These are phyloP conservation scores for Poeciliopsis occidentalis DNA, from an alignment of 2,113 vertebrate genomes.

Conservation along the genomic window DNA sequence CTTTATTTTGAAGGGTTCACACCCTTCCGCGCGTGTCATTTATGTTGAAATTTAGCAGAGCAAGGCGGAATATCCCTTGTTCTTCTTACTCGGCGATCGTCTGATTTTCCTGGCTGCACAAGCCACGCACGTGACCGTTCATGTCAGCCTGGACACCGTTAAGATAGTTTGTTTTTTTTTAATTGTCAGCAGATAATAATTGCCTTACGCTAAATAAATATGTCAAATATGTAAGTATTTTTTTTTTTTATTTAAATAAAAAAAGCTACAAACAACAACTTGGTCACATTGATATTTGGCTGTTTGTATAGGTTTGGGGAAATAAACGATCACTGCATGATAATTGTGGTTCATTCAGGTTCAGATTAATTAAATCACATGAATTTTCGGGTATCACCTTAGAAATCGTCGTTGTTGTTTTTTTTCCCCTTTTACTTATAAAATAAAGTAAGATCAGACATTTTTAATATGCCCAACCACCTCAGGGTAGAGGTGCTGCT, in stretches of 20 bases:
- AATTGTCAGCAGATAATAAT: background rate
- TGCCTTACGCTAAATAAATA: too few relatives aligned
- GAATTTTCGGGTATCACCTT: background rate
- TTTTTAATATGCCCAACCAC: background rate
- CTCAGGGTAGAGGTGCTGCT: background rate
- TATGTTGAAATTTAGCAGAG: background rate
- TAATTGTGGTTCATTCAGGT: background rate
- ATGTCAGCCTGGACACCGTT: too few relatives aligned
- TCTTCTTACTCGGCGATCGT: slow-evolving; percentile 24
- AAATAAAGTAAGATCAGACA: background rate
- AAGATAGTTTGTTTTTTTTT: background rate
- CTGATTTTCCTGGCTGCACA: slow-evolving; percentile 31
- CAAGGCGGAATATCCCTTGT: background rate
- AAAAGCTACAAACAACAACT: background rate
- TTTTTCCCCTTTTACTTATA: too few relatives aligned
- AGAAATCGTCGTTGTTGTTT: too few relatives aligned
- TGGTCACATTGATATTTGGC: background rate
- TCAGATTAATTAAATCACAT: too few relatives aligned
- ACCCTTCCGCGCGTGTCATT: background rate
- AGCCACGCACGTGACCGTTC: background rate
- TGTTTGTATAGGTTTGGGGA: background rate
- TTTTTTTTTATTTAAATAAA: background rate
- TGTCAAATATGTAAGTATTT: too few relatives aligned
- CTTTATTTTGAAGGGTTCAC: slow-evolving; percentile 42
- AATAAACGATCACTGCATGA: background rate